phyloP scores from a whole-genome alignment of 2,888 invertebrate species.

The Morpho achilles region DNA sequence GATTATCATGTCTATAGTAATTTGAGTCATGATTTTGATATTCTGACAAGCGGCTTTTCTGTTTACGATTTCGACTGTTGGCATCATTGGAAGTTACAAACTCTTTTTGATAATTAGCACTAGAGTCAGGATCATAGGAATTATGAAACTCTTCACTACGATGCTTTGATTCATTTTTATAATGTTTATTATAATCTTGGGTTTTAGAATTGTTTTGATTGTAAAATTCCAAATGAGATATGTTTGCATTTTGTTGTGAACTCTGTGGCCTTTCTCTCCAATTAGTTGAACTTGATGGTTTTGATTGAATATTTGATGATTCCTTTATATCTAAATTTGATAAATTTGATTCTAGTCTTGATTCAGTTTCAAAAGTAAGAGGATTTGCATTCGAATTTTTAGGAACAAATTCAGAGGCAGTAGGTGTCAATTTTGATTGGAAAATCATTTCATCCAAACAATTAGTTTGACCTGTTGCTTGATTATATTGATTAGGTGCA shows the following conservation, averaged over 20 bases:
- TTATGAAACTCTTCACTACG: slow-evolving; percentile 31
- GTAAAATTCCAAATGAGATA: slow-evolving; percentile 24
- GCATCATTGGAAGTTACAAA: slow-evolving; percentile 21
- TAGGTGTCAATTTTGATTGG: slow-evolving; percentile 76
- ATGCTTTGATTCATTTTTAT: slow-evolving; percentile 31
- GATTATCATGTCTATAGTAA: slow-evolving; percentile 29
- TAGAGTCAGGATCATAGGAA: slow-evolving; percentile 17
- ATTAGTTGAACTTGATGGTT: slow-evolving; percentile 47
- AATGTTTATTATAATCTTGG: slow-evolving; percentile 38
- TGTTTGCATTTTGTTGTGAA: slow-evolving; percentile 36
- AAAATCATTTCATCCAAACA: slow-evolving; percentile 54
- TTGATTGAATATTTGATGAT: slow-evolving; percentile 37
- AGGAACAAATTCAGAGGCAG: slow-evolving; percentile 80
- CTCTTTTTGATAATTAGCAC: slow-evolving; percentile 15
- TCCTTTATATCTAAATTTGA: slow-evolving; percentile 30
- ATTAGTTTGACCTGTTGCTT: slow-evolving; percentile 35
- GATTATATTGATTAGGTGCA: slow-evolving; percentile 42
- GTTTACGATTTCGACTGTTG: slow-evolving; percentile 35
- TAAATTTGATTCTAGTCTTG: slow-evolving; percentile 29
- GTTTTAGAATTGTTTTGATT: slow-evolving; percentile 39
- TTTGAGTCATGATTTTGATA: slow-evolving; percentile 32
- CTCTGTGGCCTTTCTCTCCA: slow-evolving; percentile 60
- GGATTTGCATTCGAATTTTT: slow-evolving; percentile 49
- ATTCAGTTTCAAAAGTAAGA: slow-evolving; percentile 28
- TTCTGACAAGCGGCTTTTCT: slow-evolving; percentile 32